Evolutionary conservation across 2,888 invertebrate genomes (phyloP).

Genomic region (Andricus curvator): DNA sequence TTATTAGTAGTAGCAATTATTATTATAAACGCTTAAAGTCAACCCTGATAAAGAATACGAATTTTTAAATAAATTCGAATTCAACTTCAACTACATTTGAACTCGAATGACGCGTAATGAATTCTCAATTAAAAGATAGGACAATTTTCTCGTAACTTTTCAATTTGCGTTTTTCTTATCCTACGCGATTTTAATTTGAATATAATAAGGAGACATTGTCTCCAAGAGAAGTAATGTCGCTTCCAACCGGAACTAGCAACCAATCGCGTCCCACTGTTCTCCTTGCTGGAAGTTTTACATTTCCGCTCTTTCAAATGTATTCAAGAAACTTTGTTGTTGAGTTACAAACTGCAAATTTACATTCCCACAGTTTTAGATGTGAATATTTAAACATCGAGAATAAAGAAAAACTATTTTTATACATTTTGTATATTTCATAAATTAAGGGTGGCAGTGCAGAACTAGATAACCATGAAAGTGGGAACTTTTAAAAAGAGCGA

Average conservation of each 20-base stretch:
- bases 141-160: background rate
- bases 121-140: background rate
- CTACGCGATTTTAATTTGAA: background rate
- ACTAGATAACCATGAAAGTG: too few relatives aligned
- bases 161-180: background rate
- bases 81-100: too few relatives aligned
- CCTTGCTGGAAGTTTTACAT: background rate
- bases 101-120: background rate
- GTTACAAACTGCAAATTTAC: background rate
- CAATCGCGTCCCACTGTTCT: background rate
- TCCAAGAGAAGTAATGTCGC: slow-evolving; percentile 3
- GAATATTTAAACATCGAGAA: background rate
- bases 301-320: background rate
- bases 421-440: too few relatives aligned
- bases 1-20: too few relatives aligned
- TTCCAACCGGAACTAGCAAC: slow-evolving; percentile 8
- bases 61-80: too few relatives aligned
- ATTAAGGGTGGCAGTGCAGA: too few relatives aligned
- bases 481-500: too few relatives aligned
- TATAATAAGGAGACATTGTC: background rate
- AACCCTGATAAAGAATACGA: too few relatives aligned
- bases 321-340: background rate
- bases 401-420: background rate
- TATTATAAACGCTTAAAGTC: too few relatives aligned
- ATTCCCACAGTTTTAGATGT: background rate